A percentile compares a stretch with the other conserved stretches of the same genome.
These are phyloP conservation scores for Hyaena hyaena DNA, from an alignment of 2,113 vertebrate genomes.

Conservation along the genomic window DNA sequence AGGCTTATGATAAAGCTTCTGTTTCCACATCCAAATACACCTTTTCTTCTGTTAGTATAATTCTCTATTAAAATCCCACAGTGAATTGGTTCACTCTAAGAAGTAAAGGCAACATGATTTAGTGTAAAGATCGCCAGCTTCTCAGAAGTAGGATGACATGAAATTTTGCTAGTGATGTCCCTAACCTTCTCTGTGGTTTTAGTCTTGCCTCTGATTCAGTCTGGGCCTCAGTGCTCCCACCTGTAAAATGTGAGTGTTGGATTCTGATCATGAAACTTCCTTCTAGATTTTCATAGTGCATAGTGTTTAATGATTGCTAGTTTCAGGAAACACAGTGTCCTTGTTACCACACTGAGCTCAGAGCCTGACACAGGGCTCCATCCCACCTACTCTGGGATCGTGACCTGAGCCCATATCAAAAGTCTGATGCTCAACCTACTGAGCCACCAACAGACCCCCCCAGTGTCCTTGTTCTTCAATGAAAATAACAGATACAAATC, in stretches of 20 bases:
- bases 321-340: conserved; percentile 19
- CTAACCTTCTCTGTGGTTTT: background rate
- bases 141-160: background rate
- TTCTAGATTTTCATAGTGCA: background rate
- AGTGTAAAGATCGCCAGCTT: background rate
- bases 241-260: background rate
- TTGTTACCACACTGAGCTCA: too few relatives aligned
- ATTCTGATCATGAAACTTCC: background rate
- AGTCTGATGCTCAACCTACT: too few relatives aligned
- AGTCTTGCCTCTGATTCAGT: background rate
- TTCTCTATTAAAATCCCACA: background rate
- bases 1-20: background rate
- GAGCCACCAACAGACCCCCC: too few relatives aligned
- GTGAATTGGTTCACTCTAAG: background rate
- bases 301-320: background rate
- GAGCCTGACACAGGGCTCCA: too few relatives aligned
- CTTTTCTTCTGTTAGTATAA: background rate
- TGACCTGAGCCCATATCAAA: too few relatives aligned
- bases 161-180: background rate
- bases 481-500: background rate
- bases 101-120: background rate
- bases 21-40: background rate
- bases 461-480: conserved; percentile 40
- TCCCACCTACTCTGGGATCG: too few relatives aligned
- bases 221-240: background rate